Evolutionary conservation across 2,797 vertebrate genomes (phyloP), one percentile per base, ranked within the genome.

Genomic region (Betta splendens): DNA sequence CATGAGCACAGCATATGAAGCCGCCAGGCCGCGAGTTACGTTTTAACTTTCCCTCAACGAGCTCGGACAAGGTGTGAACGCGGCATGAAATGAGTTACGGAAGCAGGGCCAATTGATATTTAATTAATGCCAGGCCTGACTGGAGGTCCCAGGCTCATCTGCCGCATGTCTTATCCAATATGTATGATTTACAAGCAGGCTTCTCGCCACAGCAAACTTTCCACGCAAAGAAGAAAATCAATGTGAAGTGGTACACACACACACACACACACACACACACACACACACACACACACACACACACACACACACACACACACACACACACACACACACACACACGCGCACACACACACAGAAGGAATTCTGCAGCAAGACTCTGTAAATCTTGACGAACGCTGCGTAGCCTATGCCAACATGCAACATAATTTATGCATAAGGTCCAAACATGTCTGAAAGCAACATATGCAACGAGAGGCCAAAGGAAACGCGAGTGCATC

Each of bases 81-180:
- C 86, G 89, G 69, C 85, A 84, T 85, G 83, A 89, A 89, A 84
- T 87, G 83, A 87, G 80, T 75, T 80, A 72, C 39, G 62, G 77
- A 83, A 79, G 76, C 82, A 74, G 64, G 69, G 81, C 70, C 83
- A 86, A 82, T 90, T 90, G 85, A 89, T 91, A 85, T 88, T 89
- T 89, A 89, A 91, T 91, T 89, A 90, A 89, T 85, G 82, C 63
- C 64, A 72, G 78, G 71, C 85, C 75, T 78, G 80, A 87, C 85
- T 84, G 73, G 63, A 85, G 75, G 79, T 71, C 77, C 74, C 42
- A 37, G 71, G 73, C 87, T 89, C 83, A 83, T 90, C 89, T 88
- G 81, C 77, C 72, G 76, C 72, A 67, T 69, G 83, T 85, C 87
- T 90, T 85, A 85, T 92, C 77, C 82, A 87, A 86, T 89, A 91